Evolutionary conservation across 2,113 vertebrate species (phyloP).

Genomic region (Chaetodon trifascialis): DNA sequence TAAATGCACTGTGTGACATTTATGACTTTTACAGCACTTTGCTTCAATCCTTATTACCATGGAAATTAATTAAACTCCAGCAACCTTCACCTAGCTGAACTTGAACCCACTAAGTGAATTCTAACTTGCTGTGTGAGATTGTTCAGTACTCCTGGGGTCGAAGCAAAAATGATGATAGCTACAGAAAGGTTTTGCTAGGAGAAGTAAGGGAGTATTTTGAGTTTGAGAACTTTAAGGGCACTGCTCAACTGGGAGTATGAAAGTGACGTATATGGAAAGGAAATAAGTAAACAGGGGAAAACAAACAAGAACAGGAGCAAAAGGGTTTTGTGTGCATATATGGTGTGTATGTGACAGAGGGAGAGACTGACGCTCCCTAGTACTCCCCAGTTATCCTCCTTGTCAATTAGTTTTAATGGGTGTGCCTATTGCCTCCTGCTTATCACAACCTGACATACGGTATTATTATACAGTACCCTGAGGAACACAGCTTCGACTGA

Average conservation of each 20-base stretch:
- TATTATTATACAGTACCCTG: constrained; percentile 48
- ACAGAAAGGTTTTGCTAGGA: constrained; percentile 30
- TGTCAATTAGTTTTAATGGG: constrained; percentile 68
- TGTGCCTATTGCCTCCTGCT: constrained; percentile 52
- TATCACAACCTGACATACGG: constrained; percentile 61
- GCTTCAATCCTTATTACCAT: constrained; percentile 40
- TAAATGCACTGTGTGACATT: constrained; percentile 52
- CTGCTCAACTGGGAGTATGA: constrained; percentile 9
- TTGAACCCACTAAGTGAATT: constrained; percentile 37
- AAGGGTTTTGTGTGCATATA: constrained; percentile 21
- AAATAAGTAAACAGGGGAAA: constrained; percentile 17
- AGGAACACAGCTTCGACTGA: constrained; percentile 54
- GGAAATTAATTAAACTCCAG: constrained; percentile 57
- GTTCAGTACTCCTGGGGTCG: constrained; percentile 17
- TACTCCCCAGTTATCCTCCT: constrained; percentile 26
- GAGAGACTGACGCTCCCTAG: constrained; percentile 22
- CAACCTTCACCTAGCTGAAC: constrained; percentile 42
- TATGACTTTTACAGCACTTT: constrained; percentile 39
- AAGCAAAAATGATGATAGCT: constrained; percentile 10
- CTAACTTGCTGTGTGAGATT: constrained; percentile 19
- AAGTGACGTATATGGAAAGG: constrained; percentile 12
- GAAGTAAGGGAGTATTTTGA: constrained; percentile 27
- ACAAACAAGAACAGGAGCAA: constrained; percentile 17
- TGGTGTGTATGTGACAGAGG: constrained; percentile 16
- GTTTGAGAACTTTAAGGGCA: constrained; percentile 38